Conservation (phyloP, 2,113 vertebrate species). For the Hippocampus comes region DNA sequence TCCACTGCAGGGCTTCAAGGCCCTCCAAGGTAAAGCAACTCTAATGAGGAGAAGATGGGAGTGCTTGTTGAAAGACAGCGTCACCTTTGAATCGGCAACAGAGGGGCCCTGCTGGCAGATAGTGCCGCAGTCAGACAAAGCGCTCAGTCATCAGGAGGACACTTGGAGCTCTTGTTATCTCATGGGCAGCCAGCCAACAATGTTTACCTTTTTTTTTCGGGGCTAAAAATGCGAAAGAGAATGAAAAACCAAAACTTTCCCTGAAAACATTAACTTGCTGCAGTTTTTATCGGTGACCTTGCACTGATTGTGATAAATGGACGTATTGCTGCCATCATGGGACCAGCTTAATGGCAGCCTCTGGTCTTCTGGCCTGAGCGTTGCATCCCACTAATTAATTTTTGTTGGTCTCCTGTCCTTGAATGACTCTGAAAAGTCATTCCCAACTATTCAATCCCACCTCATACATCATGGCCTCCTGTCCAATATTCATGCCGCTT, state of each 20-base stretch:
- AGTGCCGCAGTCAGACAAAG: conserved; percentile 21
- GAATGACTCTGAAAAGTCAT: not conserved
- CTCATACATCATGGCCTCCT: not conserved
- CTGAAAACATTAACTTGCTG: not conserved
- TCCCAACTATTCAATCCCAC: not conserved
- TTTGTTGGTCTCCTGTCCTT: not conserved
- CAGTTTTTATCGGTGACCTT: not conserved
- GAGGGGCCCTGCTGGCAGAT: conserved; percentile 32
- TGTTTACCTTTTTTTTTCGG: conserved; percentile 13
- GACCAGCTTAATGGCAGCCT: not conserved
- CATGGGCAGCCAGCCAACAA: too few relatives aligned
- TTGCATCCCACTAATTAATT: not conserved
- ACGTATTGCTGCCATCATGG: not conserved
- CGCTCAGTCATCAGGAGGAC: conserved; percentile 16
- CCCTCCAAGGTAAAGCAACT: conserved; percentile 82
- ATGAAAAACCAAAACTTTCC: not conserved
- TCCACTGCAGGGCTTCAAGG: conserved; percentile 98
- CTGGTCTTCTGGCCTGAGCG: not conserved
- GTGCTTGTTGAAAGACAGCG: too few relatives aligned
- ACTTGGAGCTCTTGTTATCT: conserved; percentile 9
- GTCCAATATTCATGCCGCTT: not conserved
- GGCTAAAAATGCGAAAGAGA: conserved; percentile 18
- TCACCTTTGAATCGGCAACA: not conserved
- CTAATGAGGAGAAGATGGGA: not conserved
- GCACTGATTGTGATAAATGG: not conserved